Conservation (phyloP, 1,140 invertebrate genomes). For the Manduca sexta region DNA sequence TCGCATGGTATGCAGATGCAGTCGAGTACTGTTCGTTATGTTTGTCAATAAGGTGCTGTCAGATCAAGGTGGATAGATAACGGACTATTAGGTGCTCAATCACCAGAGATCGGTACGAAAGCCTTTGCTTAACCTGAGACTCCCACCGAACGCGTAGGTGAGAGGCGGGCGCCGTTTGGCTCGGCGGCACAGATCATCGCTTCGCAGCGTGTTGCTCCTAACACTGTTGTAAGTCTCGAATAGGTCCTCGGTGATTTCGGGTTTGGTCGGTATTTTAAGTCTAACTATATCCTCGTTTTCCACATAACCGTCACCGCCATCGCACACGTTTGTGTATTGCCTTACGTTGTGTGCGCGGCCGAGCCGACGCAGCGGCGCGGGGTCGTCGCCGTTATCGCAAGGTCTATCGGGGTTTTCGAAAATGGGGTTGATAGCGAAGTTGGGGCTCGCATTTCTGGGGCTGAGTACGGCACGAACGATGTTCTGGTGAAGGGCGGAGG, state of each 20-base stretch:
- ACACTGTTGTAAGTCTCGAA: conserved; percentile 64
- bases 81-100: conserved; percentile 26
- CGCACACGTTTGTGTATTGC: conserved; percentile 37
- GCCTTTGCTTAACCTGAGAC: conserved; percentile 61
- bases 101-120: conserved; percentile 62
- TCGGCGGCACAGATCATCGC: conserved; percentile 45
- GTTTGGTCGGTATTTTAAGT: conserved; percentile 65
- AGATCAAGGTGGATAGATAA: conserved; percentile 28
- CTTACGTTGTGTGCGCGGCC: conserved; percentile 40
- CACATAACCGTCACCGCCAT: conserved; percentile 56
- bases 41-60: conserved; percentile 25
- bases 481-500: conserved; percentile 74
- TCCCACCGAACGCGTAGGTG: conserved; percentile 61
- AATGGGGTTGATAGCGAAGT: conserved; percentile 80
- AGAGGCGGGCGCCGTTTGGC: conserved; percentile 45
- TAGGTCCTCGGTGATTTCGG: conserved; percentile 66
- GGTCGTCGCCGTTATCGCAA: conserved; percentile 39
- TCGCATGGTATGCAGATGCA: conserved; percentile 51
- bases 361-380: conserved; percentile 28
- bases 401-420: conserved; percentile 63
- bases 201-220: conserved; percentile 57
- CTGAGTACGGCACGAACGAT: conserved; percentile 75
- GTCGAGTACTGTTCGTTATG: neutral
- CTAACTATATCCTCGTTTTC: conserved; percentile 68
- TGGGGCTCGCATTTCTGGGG: conserved; percentile 75